Evolutionary conservation across 2,888 invertebrate species (phyloP).

Genomic region (Graphium colonna): DNA sequence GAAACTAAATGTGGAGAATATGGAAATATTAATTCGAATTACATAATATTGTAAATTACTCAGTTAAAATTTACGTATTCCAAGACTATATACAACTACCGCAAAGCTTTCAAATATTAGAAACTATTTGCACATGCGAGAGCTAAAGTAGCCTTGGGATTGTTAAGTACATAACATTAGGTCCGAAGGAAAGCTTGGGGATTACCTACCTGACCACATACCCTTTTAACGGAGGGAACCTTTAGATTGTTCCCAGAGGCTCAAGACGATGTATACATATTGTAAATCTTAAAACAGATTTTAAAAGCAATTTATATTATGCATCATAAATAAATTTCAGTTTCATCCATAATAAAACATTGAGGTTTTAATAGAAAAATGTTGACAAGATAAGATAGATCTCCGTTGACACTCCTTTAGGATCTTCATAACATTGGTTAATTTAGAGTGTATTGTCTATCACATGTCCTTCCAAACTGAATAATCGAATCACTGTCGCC

Average conservation of each 20-base stretch:
- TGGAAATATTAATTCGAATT: neutral
- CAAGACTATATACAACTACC: neutral
- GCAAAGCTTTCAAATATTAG: neutral
- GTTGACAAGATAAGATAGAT: slow-evolving; percentile 50
- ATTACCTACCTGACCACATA: slow-evolving; percentile 17
- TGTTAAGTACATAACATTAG: slow-evolving; percentile 4
- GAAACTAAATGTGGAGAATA: too few species aligned
- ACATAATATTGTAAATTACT: neutral
- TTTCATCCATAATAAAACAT: too few species aligned
- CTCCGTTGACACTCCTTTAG: too few species aligned
- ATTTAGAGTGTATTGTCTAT: neutral
- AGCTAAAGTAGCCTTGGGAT: slow-evolving; percentile 2
- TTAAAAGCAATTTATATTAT: too few species aligned
- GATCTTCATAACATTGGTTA: neutral
- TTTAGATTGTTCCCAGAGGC: neutral
- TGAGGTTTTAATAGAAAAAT: slow-evolving; percentile 60
- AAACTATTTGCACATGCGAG: neutral
- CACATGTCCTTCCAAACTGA: neutral
- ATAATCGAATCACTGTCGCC: too few species aligned
- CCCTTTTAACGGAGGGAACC: slow-evolving; percentile 18
- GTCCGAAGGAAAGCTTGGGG: slow-evolving; percentile 10
- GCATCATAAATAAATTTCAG: too few species aligned
- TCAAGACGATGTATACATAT: neutral
- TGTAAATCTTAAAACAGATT: slow-evolving; percentile 31
- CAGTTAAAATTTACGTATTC: too few species aligned